phyloP scores from a whole-genome alignment of 2,797 vertebrate genomes.

The Momotus momota region DNA sequence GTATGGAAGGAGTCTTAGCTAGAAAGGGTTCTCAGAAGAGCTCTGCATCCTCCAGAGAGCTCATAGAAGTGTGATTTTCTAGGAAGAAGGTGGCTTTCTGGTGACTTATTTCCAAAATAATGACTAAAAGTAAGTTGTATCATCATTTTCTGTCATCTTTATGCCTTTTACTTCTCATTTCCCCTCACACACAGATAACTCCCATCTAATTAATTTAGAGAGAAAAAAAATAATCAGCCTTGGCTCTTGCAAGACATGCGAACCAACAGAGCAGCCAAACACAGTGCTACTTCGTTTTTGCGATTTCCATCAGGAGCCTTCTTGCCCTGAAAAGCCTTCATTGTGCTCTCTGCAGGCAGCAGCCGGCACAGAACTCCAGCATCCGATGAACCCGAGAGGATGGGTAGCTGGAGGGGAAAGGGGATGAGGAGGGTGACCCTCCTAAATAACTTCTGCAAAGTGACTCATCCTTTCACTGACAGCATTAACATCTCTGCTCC shows the following conservation, averaged over 20 bases:
- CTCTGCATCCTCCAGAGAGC: background rate
- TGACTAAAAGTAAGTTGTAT: background rate
- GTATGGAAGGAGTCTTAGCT: background rate
- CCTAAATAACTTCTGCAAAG: slow-evolving; percentile 57
- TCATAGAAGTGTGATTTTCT: background rate
- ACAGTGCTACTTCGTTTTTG: background rate
- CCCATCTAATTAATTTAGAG: background rate
- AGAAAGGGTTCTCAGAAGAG: background rate
- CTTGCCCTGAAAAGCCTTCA: slow-evolving; percentile 45
- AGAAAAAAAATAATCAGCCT: background rate
- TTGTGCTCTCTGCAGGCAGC: background rate
- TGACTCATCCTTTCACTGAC: slow-evolving; percentile 78
- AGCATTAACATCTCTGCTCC: slow-evolving; percentile 70
- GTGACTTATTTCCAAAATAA: background rate
- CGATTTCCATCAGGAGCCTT: background rate
- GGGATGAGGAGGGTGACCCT: background rate
- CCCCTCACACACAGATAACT: background rate
- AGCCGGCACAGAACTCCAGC: slow-evolving; percentile 1
- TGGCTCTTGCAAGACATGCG: background rate
- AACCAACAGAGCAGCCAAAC: background rate
- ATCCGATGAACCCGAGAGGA: slow-evolving; percentile 4
- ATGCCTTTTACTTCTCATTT: background rate
- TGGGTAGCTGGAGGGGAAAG: slow-evolving; percentile 13
- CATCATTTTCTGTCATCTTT: background rate
- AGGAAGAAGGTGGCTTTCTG: background rate